Evolutionary conservation across 2,797 vertebrate species (phyloP), one percentile per base, ranked within the genome.

Genomic region (Moxostoma hubbsi): DNA sequence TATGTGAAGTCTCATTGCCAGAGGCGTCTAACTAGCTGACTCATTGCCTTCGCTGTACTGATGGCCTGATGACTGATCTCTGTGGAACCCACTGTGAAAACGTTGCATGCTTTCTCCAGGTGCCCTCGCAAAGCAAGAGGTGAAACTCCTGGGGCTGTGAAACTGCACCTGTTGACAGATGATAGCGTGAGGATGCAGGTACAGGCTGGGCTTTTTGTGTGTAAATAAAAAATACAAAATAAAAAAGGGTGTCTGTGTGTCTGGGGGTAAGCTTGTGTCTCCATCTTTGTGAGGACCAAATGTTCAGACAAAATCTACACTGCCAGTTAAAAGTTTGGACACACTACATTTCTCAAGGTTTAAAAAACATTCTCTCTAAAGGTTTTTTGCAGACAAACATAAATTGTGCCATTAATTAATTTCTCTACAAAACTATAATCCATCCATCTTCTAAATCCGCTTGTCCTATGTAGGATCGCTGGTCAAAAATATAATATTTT

Each of bases 111-210:
- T 82, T 75, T 58, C 74, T 73, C 72, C 6, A 80, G 75, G 49
- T 80, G 73, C 82, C 74, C 71, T 81, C 61, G 80, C 47, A 77
- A 77, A 66, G 53, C 50, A 18, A 62, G 54, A 50, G 49, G 54
- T 61, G 43, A 64, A 82, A 15, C 11, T 36, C 75, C 75, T 58
- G 46, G 46, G 46, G 50, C 54, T 53, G 63, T 58, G 13, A 7
- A 77, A 93, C 58, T 90, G 89, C 74, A 13, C 47, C 36, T 67
- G 36, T 53, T 36, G 6, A 70, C 72, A 69, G 50, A 24, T 61
- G 45, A 12, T 58, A 85, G 86, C 75, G 81, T 85, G 79, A 75
- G 75, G 51, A 79, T 63, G 57, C 54, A 77, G 78, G 57, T n/a
- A 15, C 16, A 51, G 55, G 0, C 9, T 50, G 57, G 7, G 43